Evolutionary conservation across 2,113 vertebrate species (phyloP).

Genomic region (Sminthopsis crassicaudata): DNA sequence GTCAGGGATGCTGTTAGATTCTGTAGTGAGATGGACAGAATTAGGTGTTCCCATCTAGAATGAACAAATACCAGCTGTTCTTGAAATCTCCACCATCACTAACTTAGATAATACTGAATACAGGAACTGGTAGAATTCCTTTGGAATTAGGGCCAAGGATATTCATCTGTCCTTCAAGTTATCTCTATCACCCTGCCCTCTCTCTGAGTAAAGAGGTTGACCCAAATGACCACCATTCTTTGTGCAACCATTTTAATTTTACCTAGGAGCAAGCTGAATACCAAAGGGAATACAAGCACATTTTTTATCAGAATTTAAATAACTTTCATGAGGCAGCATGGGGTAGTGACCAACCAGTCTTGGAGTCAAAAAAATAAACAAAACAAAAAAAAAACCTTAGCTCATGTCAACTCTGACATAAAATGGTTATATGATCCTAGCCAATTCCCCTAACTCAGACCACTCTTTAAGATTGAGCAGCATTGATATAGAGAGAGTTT

Average conservation of each 20-base stretch:
- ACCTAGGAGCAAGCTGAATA: neutral
- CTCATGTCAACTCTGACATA: neutral
- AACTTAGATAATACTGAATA: neutral
- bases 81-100: neutral
- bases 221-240: neutral
- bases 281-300: neutral
- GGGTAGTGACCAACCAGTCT: neutral
- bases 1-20: neutral
- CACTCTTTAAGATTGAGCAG: neutral
- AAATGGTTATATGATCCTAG: neutral
- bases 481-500: neutral
- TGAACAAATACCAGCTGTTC: neutral
- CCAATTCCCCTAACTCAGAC: neutral
- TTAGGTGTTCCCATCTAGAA: neutral
- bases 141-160: neutral
- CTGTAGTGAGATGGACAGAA: neutral
- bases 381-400: neutral
- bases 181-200: neutral
- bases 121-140: neutral
- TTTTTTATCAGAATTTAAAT: neutral
- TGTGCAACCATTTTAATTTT: neutral
- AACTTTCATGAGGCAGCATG: too few relatives aligned
- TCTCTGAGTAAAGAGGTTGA: neutral
- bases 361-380: conserved; percentile 16
- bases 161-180: neutral